Conservation (phyloP, 2,113 vertebrate species). For the Pavo muticus region DNA sequence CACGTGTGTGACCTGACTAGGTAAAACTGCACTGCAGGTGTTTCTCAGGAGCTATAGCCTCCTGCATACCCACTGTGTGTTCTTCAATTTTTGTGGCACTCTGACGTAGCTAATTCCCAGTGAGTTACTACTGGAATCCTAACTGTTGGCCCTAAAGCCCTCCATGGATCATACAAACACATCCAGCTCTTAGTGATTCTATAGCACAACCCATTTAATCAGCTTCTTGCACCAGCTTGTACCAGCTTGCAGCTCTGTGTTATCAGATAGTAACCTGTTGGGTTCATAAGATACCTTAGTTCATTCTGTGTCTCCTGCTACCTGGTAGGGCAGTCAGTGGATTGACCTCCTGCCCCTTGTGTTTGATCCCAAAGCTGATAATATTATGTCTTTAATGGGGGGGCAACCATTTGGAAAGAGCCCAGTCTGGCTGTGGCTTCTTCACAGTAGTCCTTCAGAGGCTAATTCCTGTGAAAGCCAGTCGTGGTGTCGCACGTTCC, state of each 20-base stretch:
- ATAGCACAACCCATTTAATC: not conserved
- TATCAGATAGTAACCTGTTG: not conserved
- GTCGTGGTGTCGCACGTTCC: not conserved
- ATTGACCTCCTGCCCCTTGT: not conserved
- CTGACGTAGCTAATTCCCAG: not conserved
- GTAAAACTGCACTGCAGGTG: not conserved
- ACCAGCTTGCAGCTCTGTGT: not conserved
- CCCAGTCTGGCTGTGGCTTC: not conserved
- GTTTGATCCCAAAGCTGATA: not conserved
- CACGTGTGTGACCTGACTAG: not conserved
- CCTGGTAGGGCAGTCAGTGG: not conserved
- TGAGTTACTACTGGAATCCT: not conserved
- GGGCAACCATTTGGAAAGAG: not conserved
- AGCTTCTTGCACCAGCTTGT: not conserved
- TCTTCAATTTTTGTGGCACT: not conserved
- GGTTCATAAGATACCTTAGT: not conserved
- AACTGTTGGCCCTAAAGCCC: not conserved
- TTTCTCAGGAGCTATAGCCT: not conserved
- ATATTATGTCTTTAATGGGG: not conserved
- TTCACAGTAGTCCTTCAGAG: not conserved
- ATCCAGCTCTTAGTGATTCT: not conserved
- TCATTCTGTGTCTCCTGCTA: not conserved
- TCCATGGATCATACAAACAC: not conserved
- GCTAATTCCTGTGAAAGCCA: rapidly evolving
- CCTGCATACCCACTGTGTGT: not conserved